These are phyloP conservation scores for rabbit (Oryctolagus cuniculus) DNA, from an alignment of 2,113 vertebrate genomes.

Conservation along the genomic window DNA sequence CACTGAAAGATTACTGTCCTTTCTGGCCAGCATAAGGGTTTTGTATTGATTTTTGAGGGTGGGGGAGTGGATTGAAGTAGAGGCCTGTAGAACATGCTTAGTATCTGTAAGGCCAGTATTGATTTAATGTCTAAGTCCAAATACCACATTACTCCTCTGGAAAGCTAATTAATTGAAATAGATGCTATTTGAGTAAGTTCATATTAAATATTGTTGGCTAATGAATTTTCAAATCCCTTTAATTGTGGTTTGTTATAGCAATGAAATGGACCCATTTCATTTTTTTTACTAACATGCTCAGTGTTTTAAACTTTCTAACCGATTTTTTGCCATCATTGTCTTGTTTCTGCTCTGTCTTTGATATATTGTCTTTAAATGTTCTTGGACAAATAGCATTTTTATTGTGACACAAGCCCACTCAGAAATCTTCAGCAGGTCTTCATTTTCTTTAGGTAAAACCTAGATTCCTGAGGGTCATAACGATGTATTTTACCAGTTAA, in stretches of 20 bases:
- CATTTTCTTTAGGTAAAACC: background rate
- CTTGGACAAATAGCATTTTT: slow-evolving; percentile 16
- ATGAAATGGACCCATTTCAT: slow-evolving; percentile 20
- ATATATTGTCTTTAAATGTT: background rate
- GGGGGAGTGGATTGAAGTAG: slow-evolving; percentile 72
- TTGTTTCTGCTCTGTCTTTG: background rate
- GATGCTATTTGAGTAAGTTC: slow-evolving; percentile 81
- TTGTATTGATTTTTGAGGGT: slow-evolving; percentile 83
- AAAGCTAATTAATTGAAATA: slow-evolving; percentile 88
- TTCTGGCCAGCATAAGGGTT: slow-evolving; percentile 82
- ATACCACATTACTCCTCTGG: slow-evolving; percentile 83
- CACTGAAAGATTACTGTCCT: slow-evolving; percentile 80
- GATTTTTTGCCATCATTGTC: background rate
- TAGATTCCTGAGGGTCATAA: background rate
- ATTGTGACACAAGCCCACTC: background rate
- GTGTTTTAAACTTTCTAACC: background rate
- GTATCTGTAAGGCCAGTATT: slow-evolving; percentile 85
- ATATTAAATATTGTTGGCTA: slow-evolving; percentile 71
- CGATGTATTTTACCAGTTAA: background rate
- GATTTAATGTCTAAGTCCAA: slow-evolving; percentile 87
- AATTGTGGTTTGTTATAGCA: slow-evolving; percentile 47
- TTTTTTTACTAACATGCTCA: background rate
- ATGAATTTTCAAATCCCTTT: slow-evolving; percentile 61
- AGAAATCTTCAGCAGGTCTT: background rate
- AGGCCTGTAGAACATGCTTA: slow-evolving; percentile 53